Conservation (phyloP, 2,888 invertebrate species). For the Nephrotoma flavescens region DNA sequence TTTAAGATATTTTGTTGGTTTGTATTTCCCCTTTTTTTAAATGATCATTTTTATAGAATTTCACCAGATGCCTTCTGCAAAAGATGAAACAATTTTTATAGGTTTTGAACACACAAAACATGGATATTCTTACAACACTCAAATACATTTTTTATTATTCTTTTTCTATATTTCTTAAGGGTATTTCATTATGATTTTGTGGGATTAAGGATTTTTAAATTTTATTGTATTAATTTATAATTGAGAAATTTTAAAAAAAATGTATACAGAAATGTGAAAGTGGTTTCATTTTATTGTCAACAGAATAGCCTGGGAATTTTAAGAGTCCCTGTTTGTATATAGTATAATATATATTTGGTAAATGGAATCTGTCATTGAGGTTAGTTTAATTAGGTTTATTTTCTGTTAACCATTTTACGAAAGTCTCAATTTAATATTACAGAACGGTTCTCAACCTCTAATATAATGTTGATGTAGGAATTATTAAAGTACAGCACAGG, state of each 20-base stretch:
- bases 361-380: not conserved
- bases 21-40: not conserved
- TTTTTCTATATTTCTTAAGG: not conserved
- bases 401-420: not conserved
- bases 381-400: not conserved
- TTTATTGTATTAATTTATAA: not conserved
- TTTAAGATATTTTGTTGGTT: not conserved
- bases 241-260: not conserved
- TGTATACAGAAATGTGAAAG: not conserved
- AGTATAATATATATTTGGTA: not conserved
- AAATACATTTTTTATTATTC: not conserved
- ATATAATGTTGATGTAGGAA: not conserved
- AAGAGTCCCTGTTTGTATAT: not conserved
- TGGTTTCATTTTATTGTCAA: not conserved
- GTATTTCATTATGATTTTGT: not conserved
- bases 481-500: not conserved
- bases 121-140: not conserved
- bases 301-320: not conserved
- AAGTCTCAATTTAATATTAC: not conserved
- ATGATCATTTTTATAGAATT: not conserved
- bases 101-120: not conserved
- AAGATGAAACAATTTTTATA: not conserved
- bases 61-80: not conserved
- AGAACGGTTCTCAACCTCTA: not conserved
- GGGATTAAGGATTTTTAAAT: not conserved